Conservation (phyloP, 2,888 invertebrate species). For the Linnaemya vulpina region DNA sequence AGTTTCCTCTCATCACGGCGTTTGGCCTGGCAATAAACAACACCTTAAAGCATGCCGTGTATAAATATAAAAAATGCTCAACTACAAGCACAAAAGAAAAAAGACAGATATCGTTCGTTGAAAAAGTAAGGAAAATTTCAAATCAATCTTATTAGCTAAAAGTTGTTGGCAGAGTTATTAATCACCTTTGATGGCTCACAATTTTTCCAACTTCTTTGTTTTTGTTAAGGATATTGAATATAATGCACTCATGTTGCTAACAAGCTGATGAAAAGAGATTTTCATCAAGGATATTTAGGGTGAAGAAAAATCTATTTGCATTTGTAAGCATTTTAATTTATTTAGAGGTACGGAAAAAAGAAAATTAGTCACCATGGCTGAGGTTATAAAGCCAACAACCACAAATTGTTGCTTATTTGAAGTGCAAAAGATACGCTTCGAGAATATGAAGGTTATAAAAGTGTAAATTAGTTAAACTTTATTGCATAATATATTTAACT, state of each 20-base stretch:
- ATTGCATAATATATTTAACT: neutral
- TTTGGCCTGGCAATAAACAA: constrained; percentile 63
- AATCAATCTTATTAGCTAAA: constrained; percentile 75
- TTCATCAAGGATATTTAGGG: constrained; percentile 39
- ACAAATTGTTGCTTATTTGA: constrained; percentile 43
- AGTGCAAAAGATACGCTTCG: neutral
- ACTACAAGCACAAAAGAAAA: constrained; percentile 29
- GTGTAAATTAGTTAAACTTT: neutral
- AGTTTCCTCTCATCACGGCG: constrained; percentile 56
- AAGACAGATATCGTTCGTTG: constrained; percentile 54
- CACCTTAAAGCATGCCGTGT: constrained; percentile 58
- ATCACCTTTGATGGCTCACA: constrained; percentile 71
- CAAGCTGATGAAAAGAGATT: constrained; percentile 65
- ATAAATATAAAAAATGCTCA: constrained; percentile 30
- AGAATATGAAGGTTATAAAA: neutral
- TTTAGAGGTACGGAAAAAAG: neutral
- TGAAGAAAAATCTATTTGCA: constrained; percentile 30
- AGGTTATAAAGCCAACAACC: constrained; percentile 54
- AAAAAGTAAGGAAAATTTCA: constrained; percentile 67
- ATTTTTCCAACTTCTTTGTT: constrained; percentile 56
- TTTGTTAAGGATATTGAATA: constrained; percentile 20
- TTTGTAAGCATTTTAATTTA: constrained; percentile 29
- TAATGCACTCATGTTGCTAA: constrained; percentile 34
- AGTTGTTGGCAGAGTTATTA: constrained; percentile 74
- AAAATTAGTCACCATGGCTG: constrained; percentile 22